These are phyloP conservation scores for Notospermus geniculatus DNA, from an alignment of 1,140 invertebrate species.

Conservation along the genomic window DNA sequence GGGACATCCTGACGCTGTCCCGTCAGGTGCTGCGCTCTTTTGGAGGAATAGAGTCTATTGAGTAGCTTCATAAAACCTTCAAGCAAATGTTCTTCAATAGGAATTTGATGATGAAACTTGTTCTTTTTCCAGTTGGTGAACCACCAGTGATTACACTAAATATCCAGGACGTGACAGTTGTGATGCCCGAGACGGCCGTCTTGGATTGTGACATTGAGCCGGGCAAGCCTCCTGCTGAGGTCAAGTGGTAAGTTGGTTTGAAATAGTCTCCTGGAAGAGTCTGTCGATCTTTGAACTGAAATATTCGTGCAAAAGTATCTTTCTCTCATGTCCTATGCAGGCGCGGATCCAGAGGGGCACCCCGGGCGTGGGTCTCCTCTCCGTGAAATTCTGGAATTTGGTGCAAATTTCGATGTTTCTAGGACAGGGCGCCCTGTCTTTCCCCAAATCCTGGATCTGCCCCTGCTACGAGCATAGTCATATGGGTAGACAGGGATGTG, in stretches of 20 bases:
- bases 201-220: constrained; percentile 18
- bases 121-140: constrained; percentile 23
- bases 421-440: too few species aligned
- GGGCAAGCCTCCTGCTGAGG: constrained; percentile 24
- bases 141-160: constrained; percentile 21
- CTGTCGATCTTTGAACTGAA: too few species aligned
- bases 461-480: constrained; percentile 1
- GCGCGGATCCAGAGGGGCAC: too few species aligned
- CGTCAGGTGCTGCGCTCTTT: too few species aligned
- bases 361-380: too few species aligned
- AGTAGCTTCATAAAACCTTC: not conserved
- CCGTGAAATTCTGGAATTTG: too few species aligned
- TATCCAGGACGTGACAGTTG: constrained; percentile 20
- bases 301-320: too few species aligned
- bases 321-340: too few species aligned
- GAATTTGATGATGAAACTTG: not conserved
- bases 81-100: not conserved
- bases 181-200: constrained; percentile 18
- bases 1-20: too few species aligned
- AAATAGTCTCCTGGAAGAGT: not conserved
- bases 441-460: too few species aligned
- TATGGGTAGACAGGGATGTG: not conserved
- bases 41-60: too few species aligned
- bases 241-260: constrained; percentile 22
- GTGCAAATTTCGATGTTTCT: too few species aligned